phyloP scores from a whole-genome alignment of 2,888 invertebrate genomes.

The Cheilosia vulpina region DNA sequence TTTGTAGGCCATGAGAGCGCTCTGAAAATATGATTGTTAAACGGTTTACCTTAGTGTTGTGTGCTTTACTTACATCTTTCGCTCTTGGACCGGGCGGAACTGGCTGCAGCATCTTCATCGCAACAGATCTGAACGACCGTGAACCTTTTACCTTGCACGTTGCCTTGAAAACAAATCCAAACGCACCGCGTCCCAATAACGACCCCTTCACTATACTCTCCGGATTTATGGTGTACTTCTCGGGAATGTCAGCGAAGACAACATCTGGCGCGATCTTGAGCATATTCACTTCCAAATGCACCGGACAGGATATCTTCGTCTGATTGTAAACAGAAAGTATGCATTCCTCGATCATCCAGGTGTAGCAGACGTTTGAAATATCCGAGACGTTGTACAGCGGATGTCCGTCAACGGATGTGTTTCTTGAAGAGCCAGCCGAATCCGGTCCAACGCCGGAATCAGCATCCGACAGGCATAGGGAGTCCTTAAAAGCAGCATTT shows the following conservation, averaged over 20 bases:
- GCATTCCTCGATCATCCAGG: constrained; percentile 98
- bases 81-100: constrained; percentile 89
- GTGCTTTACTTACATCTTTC: constrained; percentile 79
- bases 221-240: constrained; percentile 91
- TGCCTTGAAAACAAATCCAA: constrained; percentile 97
- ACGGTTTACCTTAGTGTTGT: not conserved
- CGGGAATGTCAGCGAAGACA: constrained; percentile 95
- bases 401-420: constrained; percentile 92
- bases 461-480: constrained; percentile 89
- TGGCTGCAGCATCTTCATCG: constrained; percentile 98
- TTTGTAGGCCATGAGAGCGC: constrained; percentile 84
- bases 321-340: constrained; percentile 93
- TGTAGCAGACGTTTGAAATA: constrained; percentile 85
- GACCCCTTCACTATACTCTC: constrained; percentile 91
- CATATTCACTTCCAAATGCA: constrained; percentile 90
- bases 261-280: constrained; percentile 96
- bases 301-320: constrained; percentile 89
- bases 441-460: constrained; percentile 95
- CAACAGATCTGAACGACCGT: constrained; percentile 88
- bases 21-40: constrained; percentile 76
- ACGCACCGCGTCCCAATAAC: constrained; percentile 97
- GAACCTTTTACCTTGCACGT: constrained; percentile 87
- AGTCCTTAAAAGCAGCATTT: constrained; percentile 84
- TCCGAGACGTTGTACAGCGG: constrained; percentile 84
- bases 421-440: constrained; percentile 90